Evolutionary conservation across 2,113 vertebrate species (phyloP), one percentile per base, ranked within the genome.

Genomic region (Caretta caretta): DNA sequence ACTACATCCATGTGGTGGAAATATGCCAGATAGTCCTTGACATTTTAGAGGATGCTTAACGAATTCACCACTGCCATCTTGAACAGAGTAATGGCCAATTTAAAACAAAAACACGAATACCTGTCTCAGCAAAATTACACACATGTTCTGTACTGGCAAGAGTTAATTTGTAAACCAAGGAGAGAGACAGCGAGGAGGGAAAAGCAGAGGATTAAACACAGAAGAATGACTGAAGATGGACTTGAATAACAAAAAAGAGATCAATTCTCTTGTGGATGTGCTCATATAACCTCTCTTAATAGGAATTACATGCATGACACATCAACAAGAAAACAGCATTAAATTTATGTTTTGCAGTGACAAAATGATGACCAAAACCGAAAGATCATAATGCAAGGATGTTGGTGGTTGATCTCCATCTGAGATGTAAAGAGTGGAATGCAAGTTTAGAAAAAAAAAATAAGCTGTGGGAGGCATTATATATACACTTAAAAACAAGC

Each of bases 311-410:
- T 0, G 3, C 27, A 42, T 90, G 76, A 76, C n/a, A 49, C 35
- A 90, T 89, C 81, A 92, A 56, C 16, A 93, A 59, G 75, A 93
- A 96, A 96, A 53, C 3, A 19, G 50, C 5, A 7, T 57, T 38
- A 93, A 84, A 27, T 69, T 87, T 25, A 42, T 96, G 48, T 81
- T 96, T 97, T 96, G 83, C 35, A 87, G 2, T 50, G 38, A 51
- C 84, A 90, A 93, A 14, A 56, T 90, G 48, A 51, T 80, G n/a
- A 80, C 90, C 0, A 5, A 50, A 75, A 69, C 90, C 89, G 92
- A 88, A 93, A 80, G 22, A 85, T 78, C 46, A 20, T 42, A 88
- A 86, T 87, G 27, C 3, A 9, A 2, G 4, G 51, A 48, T 46
- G 19, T 93, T 93, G 75, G 20, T 49, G 22, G 56, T 1, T 20